These are phyloP conservation scores for Brachionus rotundiformis DNA, from an alignment of 1,140 invertebrate genomes.

Conservation along the genomic window DNA sequence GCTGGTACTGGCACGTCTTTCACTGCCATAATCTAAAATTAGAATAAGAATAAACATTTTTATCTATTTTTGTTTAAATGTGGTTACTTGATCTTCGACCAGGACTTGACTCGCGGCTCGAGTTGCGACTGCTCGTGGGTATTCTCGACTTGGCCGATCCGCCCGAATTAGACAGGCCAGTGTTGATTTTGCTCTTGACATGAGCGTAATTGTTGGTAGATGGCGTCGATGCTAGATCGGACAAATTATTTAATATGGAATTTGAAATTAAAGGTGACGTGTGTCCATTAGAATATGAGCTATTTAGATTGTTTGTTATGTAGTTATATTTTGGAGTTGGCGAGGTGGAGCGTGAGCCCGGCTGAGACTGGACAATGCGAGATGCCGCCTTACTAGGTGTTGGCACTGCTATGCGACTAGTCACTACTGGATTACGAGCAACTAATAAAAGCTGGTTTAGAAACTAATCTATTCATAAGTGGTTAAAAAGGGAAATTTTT, in stretches of 20 bases:
- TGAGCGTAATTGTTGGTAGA: constrained; percentile 31
- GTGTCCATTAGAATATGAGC: constrained; percentile 10
- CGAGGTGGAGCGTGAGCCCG: constrained; percentile 53
- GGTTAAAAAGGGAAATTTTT: background rate
- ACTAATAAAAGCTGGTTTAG: background rate
- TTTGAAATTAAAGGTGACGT: constrained; percentile 2
- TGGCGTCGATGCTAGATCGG: background rate
- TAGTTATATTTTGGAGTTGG: constrained; percentile 50
- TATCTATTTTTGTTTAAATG: background rate
- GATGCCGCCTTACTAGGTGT: constrained; percentile 12
- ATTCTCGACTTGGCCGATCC: constrained; percentile 22
- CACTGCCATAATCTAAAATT: background rate
- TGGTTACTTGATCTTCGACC: constrained; percentile 48
- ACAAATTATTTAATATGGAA: constrained; percentile 30
- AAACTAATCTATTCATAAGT: background rate
- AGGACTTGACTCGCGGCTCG: constrained; percentile 53
- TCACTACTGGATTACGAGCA: constrained; percentile 1
- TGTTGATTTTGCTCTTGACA: constrained; percentile 30
- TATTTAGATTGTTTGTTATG: constrained; percentile 31
- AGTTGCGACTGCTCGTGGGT: constrained; percentile 39
- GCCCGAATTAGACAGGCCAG: background rate
- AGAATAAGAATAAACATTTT: background rate
- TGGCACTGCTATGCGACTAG: constrained; percentile 24
- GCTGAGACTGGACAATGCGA: constrained; percentile 36
- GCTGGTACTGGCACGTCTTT: background rate